These are phyloP conservation scores for Eidolon helvum DNA, from an alignment of 2,113 vertebrate species.

Conservation along the genomic window DNA sequence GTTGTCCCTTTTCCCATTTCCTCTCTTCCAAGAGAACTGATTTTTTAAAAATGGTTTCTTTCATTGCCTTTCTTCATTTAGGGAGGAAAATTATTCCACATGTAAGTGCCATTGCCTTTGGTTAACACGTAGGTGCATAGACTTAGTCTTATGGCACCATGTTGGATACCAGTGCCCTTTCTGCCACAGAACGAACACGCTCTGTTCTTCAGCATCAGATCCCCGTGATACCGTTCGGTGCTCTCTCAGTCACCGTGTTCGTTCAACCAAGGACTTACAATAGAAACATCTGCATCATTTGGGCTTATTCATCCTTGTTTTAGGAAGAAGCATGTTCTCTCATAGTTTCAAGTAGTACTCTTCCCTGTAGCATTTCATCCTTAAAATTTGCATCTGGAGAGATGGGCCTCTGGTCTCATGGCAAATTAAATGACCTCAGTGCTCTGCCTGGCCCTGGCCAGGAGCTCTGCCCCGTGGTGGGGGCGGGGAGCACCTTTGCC, in stretches of 20 bases:
- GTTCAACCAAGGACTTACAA: neutral
- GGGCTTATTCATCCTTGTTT: neutral
- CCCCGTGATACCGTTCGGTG: rapidly evolving
- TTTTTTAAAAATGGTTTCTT: neutral
- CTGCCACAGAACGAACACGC: neutral
- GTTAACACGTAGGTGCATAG: neutral
- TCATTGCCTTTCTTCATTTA: neutral
- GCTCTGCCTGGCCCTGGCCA: no score
- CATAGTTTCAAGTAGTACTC: neutral
- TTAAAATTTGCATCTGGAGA: neutral
- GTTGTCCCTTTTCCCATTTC: neutral
- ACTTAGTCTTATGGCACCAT: neutral
- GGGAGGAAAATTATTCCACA: neutral
- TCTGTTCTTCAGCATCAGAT: neutral
- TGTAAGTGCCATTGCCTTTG: neutral
- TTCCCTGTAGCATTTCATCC: neutral
- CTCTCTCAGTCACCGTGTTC: neutral
- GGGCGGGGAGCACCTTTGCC: neutral
- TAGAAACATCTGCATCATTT: rapidly evolving
- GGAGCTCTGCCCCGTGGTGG: neutral
- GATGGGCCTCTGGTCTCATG: neutral
- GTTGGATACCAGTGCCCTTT: no score
- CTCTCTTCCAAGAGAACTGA: neutral
- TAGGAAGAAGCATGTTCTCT: neutral
- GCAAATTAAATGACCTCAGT: neutral